Evolutionary conservation across 2,888 invertebrate species (phyloP).

Genomic region (Azorinus chamasolen): DNA sequence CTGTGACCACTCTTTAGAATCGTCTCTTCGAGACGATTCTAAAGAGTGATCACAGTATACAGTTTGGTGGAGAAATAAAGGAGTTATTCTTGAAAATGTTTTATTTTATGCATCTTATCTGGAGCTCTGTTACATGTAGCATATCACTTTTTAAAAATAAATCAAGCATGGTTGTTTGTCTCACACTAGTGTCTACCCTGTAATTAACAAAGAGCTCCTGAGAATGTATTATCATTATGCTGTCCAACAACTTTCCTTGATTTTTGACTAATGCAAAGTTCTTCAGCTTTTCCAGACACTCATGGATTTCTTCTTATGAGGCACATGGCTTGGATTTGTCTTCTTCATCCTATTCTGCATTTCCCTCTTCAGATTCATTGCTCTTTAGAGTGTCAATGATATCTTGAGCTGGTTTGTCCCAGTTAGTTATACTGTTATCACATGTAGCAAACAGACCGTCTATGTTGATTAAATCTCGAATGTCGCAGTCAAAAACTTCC

Average conservation of each 20-base stretch:
- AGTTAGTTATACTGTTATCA: conserved; percentile 23
- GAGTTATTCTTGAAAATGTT: too few species aligned
- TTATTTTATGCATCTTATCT: too few species aligned
- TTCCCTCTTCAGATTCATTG: background rate
- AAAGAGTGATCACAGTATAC: too few species aligned
- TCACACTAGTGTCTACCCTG: background rate
- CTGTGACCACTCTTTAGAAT: too few species aligned
- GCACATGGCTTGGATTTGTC: background rate
- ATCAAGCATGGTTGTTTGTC: conserved; percentile 19
- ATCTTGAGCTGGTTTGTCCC: conserved; percentile 20
- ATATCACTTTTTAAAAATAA: conserved; percentile 12
- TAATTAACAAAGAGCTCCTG: conserved; percentile 11
- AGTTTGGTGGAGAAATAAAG: too few species aligned
- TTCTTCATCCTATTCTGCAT: background rate
- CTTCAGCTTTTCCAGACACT: conserved; percentile 5
- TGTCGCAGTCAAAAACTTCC: conserved; percentile 26
- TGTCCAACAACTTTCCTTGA: background rate
- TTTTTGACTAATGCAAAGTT: background rate
- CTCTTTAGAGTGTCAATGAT: conserved; percentile 1
- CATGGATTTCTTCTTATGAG: background rate
- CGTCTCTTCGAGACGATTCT: too few species aligned
- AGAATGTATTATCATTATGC: background rate
- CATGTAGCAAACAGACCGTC: conserved; percentile 22
- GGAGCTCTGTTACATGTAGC: too few species aligned
- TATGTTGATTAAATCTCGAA: conserved; percentile 13